Evolutionary conservation across 2,113 vertebrate species (phyloP).

Genomic region (human (Homo sapiens)): GRCh38 chr3:196907501-196908000

Average conservation of each 20-base stretch:
- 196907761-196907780: no score
- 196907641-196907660: no score
- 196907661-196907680: no score
- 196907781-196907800: no score
- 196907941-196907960: not conserved
- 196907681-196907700: no score
- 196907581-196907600: not conserved
- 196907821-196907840: no score
- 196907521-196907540: not conserved
- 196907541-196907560: not conserved
- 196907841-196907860: no score
- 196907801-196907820: no score
- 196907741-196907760: not conserved
- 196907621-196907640: not conserved
- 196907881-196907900: not conserved
- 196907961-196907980: not conserved
- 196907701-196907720: no score
- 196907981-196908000: not conserved
- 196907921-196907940: not conserved
- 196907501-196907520: not conserved
- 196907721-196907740: no score
- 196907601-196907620: slow-evolving; percentile 20
- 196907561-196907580: not conserved
- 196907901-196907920: not conserved
- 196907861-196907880: not conserved